A percentile compares a stretch with the other conserved stretches of the same genome.
phyloP scores from a whole-genome alignment of 2,113 vertebrate species.

The Cyprinodon brontotheroides region DNA sequence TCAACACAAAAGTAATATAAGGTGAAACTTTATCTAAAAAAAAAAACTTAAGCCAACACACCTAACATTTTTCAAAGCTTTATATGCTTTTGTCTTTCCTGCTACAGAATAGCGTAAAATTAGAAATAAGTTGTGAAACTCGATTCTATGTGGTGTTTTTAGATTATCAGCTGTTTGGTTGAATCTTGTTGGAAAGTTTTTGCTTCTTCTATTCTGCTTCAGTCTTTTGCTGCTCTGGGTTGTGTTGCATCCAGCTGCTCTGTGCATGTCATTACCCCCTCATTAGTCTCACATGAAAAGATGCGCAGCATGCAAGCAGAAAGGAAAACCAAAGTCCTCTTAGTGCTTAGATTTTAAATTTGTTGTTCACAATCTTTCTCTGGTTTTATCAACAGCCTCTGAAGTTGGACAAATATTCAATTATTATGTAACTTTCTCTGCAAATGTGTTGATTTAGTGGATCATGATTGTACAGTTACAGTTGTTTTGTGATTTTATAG shows the following conservation, averaged over 20 bases:
- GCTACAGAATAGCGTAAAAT: not conserved
- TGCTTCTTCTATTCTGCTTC: not conserved
- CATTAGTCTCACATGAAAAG: slow-evolving; percentile 34
- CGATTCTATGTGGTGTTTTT: not conserved
- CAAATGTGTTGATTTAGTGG: not conserved
- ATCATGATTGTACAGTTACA: not conserved
- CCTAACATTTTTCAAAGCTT: no score
- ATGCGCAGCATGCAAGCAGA: not conserved
- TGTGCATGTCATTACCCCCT: slow-evolving; percentile 36
- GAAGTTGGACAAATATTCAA: not conserved
- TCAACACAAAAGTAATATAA: no score
- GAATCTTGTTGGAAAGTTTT: not conserved
- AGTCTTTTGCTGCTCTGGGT: slow-evolving; percentile 5
- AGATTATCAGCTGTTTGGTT: not conserved
- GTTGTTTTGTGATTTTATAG: not conserved
- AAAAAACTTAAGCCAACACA: no score
- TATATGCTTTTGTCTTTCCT: no score
- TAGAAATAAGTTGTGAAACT: not conserved
- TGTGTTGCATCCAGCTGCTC: slow-evolving; percentile 35
- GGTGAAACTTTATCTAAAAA: no score
- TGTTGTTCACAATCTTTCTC: no score
- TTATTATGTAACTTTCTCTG: not conserved
- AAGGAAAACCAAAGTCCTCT: not conserved
- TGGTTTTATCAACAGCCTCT: not conserved
- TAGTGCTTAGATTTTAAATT: not conserved